Evolutionary conservation across 92 coral and sea anemone species (phyloP).

Genomic region (Muricea muricata): DNA sequence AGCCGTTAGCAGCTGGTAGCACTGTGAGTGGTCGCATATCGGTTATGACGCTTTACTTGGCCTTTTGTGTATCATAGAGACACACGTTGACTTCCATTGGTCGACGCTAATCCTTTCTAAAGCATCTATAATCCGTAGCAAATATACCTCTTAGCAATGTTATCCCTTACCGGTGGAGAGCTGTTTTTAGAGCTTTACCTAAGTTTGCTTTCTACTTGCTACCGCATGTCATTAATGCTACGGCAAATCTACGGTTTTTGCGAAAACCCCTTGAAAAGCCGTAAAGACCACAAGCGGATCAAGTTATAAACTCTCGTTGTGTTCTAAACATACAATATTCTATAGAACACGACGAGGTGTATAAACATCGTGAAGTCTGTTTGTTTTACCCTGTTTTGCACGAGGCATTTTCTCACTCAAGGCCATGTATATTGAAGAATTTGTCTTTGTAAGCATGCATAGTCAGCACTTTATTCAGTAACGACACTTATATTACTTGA

Average conservation of each 20-base stretch:
- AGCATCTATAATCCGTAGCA: background rate
- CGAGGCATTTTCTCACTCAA: too few relatives aligned
- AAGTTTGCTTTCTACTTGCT: background rate
- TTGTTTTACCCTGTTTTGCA: background rate
- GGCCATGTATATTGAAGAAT: too few relatives aligned
- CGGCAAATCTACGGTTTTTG: background rate
- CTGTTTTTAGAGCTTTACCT: background rate
- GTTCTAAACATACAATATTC: background rate
- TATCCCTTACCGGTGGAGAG: background rate
- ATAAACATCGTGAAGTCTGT: background rate
- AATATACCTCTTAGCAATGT: background rate
- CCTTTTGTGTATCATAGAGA: background rate
- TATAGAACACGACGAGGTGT: background rate
- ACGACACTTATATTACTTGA: too few relatives aligned
- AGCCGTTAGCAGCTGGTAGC: conserved; percentile 17
- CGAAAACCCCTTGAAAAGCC: background rate
- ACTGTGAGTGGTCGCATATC: conserved; percentile 11
- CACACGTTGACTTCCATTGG: conserved; percentile 4
- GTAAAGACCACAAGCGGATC: background rate
- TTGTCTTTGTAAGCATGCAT: too few relatives aligned
- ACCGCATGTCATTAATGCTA: background rate
- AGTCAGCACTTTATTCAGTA: too few relatives aligned
- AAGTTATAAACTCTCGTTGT: background rate
- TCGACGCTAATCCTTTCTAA: background rate
- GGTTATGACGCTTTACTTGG: background rate